Percentiles rank a stretch among this genome's conserved stretches.
phyloP scores from a whole-genome alignment of 2,888 invertebrate species.

The Escarpia spicata region DNA sequence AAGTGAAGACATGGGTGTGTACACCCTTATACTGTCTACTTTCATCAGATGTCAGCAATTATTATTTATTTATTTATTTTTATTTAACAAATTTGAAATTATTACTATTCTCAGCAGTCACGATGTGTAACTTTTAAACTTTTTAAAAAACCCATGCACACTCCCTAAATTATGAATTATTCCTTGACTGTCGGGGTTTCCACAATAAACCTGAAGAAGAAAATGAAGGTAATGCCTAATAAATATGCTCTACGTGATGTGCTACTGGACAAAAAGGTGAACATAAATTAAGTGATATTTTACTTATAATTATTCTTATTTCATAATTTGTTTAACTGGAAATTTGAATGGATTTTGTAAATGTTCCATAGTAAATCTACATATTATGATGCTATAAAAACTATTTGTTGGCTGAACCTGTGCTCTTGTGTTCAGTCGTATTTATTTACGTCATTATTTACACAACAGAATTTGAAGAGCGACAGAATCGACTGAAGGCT shows the following conservation, averaged over 20 bases:
- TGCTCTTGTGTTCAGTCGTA: background rate
- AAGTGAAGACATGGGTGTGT: conserved; percentile 92
- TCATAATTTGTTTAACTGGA: background rate
- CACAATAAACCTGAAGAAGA: too few species aligned
- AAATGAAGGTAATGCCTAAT: background rate
- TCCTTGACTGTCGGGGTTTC: too few species aligned
- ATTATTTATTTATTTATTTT: too few species aligned
- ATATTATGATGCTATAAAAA: background rate
- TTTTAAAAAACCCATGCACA: too few species aligned
- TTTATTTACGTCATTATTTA: background rate
- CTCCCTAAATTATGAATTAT: too few species aligned
- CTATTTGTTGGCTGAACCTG: background rate
- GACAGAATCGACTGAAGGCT: conserved; percentile 94
- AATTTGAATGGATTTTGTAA: background rate
- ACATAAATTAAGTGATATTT: background rate
- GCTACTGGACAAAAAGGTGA: background rate
- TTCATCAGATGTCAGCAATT: background rate
- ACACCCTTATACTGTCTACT: background rate
- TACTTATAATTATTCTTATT: background rate
- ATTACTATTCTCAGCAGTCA: too few species aligned
- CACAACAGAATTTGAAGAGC: conserved; percentile 92
- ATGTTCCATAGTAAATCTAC: background rate
- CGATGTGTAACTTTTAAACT: too few species aligned
- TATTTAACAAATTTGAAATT: too few species aligned
- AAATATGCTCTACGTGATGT: background rate